These are phyloP conservation scores for Trimorus sp. DNA, from an alignment of 2,888 invertebrate species.

Conservation along the genomic window DNA sequence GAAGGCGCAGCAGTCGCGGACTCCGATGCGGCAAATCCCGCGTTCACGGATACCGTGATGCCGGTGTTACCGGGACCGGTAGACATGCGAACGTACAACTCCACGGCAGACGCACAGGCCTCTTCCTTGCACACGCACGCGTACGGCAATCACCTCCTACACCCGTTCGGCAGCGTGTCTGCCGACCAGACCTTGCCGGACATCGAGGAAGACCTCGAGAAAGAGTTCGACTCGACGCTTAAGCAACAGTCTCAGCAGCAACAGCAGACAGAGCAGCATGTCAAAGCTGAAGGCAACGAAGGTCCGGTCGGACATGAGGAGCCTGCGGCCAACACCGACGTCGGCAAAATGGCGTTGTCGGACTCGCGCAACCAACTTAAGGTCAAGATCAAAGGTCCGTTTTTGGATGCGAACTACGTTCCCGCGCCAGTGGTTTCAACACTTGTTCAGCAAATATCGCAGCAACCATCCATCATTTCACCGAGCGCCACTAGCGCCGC, in stretches of 20 bases:
- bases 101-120: conserved; percentile 84
- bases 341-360: conserved; percentile 87
- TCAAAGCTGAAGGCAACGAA: conserved; percentile 30
- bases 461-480: conserved; percentile 80
- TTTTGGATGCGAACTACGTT: conserved; percentile 88
- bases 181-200: conserved; percentile 88
- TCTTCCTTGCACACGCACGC: conserved; percentile 84
- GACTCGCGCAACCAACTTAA: conserved; percentile 93
- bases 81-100: conserved; percentile 93
- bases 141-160: conserved; percentile 85
- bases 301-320: conserved; percentile 62
- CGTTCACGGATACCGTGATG: conserved; percentile 85
- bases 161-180: conserved; percentile 86
- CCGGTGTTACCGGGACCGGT: conserved; percentile 93
- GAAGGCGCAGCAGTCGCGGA: conserved; percentile 67
- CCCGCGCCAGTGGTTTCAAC: conserved; percentile 84
- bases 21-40: conserved; percentile 76
- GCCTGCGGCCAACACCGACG: conserved; percentile 82
- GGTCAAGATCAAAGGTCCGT: conserved; percentile 95
- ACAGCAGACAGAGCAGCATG: conserved; percentile 23
- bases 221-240: conserved; percentile 87
- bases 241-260: conserved; percentile 81
- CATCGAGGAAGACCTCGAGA: conserved; percentile 90
- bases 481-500: conserved; percentile 82
- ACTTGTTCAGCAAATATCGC: conserved; percentile 83